A percentile compares a stretch with the other conserved stretches of the same genome.
Conservation (phyloP, 2,888 invertebrate species). For the Bellardia pandia region DNA sequence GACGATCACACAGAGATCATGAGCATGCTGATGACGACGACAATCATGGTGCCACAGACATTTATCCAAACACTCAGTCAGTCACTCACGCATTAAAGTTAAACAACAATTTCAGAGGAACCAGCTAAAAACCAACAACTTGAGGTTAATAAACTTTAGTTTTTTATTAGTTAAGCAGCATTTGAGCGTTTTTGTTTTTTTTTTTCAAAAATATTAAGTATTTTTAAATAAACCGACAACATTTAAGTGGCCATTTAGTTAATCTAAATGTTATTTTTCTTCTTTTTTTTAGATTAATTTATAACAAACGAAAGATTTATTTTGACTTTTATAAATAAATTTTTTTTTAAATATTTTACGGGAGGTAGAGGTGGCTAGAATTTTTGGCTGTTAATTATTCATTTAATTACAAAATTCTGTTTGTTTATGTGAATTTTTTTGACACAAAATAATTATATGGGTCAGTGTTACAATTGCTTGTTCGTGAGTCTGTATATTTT, state of each 20-base stretch:
- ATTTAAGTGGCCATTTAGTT: constrained; percentile 29
- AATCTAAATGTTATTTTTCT: not conserved
- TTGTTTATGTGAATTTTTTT: not conserved
- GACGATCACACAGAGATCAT: constrained; percentile 30
- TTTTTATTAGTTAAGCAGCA: constrained; percentile 42
- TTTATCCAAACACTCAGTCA: constrained; percentile 47
- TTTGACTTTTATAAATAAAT: not conserved
- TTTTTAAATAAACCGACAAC: not conserved
- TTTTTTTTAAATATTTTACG: not conserved
- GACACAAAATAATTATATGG: constrained; percentile 34
- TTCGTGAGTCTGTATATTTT: not conserved
- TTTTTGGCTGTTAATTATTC: not conserved
- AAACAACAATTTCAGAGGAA: constrained; percentile 35
- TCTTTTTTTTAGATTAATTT: constrained; percentile 1
- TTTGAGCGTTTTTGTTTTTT: constrained; percentile 16
- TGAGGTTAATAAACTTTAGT: constrained; percentile 66
- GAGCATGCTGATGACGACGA: constrained; percentile 1
- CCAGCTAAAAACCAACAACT: constrained; percentile 15
- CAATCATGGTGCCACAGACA: constrained; percentile 23
- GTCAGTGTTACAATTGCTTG: constrained; percentile 57
- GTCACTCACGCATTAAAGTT: constrained; percentile 44
- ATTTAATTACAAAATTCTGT: not conserved
- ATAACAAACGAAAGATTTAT: not conserved
- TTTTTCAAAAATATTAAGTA: not conserved
- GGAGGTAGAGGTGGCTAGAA: not conserved